Evolutionary conservation across 2,113 vertebrate genomes (phyloP).

Genomic region (Eleginops maclovinus): DNA sequence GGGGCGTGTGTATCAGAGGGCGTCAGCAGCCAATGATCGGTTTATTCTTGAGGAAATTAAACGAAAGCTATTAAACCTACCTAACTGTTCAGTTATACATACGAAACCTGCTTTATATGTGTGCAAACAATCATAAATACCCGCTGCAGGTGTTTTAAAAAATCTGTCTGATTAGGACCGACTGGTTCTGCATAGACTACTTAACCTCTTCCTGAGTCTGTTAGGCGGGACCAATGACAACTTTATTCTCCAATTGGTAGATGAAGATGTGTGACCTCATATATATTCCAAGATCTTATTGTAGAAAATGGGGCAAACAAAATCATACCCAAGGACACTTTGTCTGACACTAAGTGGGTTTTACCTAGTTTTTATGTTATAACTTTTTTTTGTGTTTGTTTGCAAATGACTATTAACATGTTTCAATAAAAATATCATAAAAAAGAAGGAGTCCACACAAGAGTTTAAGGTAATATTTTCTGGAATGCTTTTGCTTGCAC

Average conservation of each 20-base stretch:
- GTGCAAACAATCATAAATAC: neutral
- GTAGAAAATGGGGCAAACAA: no score
- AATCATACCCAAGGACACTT: neutral
- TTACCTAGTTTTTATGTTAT: no score
- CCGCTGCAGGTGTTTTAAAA: neutral
- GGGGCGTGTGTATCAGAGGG: neutral
- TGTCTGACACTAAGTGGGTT: neutral
- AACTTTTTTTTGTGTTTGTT: no score
- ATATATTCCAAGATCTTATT: no score
- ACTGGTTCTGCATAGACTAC: neutral
- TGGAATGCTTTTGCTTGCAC: slow-evolving; percentile 88
- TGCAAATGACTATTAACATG: no score
- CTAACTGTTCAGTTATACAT: neutral
- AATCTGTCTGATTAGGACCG: neutral
- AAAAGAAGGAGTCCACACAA: slow-evolving; percentile 83
- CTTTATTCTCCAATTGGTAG: neutral
- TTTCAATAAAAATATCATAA: no score
- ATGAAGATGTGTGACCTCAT: neutral
- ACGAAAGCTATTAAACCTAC: neutral
- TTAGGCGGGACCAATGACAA: neutral
- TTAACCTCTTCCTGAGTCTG: neutral
- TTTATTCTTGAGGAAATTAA: neutral
- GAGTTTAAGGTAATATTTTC: slow-evolving; percentile 85
- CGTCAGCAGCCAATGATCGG: neutral
- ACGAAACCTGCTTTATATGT: neutral